A percentile compares a stretch with the other conserved stretches of the same genome.
Evolutionary conservation across 2,113 vertebrate genomes (phyloP).

Genomic region (Siphamia tubifer): DNA sequence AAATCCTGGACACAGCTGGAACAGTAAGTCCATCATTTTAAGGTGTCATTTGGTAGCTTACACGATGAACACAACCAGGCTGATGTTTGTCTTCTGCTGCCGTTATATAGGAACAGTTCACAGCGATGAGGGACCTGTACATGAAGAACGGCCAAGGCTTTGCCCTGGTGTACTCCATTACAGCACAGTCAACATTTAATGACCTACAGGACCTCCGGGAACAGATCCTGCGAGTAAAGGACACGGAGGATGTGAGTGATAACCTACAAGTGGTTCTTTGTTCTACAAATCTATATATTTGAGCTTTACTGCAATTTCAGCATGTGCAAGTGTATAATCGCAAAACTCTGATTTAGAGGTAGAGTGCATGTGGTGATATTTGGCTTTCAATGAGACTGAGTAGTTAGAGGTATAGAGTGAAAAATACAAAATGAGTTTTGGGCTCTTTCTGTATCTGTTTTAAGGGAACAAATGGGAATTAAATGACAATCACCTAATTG

Average conservation of each 20-base stretch:
- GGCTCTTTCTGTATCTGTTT: no score
- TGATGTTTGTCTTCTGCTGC: not conserved
- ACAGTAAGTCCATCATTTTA: slow-evolving; percentile 83
- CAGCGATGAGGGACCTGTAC: slow-evolving; percentile 98
- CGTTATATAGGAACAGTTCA: slow-evolving; percentile 91
- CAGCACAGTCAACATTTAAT: slow-evolving; percentile 98
- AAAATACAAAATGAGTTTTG: no score
- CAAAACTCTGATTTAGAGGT: no score
- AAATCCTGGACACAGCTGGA: slow-evolving; percentile 98
- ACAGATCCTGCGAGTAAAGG: slow-evolving; percentile 98
- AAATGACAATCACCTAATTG: no score
- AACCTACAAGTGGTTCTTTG: not conserved
- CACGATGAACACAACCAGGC: not conserved
- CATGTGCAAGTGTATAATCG: no score
- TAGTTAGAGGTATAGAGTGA: no score
- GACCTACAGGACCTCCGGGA: slow-evolving; percentile 97
- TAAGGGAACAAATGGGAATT: no score
- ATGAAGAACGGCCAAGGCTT: slow-evolving; percentile 99
- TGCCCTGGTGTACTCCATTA: slow-evolving; percentile 98
- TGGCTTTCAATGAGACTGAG: no score
- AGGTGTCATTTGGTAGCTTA: not conserved
- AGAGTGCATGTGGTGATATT: no score
- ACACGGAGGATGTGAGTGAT: slow-evolving; percentile 96
- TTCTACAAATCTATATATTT: no score
- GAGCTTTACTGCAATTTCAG: no score